These are phyloP conservation scores for Autographa pulchrina DNA, from an alignment of 2,888 invertebrate species.

Conservation along the genomic window DNA sequence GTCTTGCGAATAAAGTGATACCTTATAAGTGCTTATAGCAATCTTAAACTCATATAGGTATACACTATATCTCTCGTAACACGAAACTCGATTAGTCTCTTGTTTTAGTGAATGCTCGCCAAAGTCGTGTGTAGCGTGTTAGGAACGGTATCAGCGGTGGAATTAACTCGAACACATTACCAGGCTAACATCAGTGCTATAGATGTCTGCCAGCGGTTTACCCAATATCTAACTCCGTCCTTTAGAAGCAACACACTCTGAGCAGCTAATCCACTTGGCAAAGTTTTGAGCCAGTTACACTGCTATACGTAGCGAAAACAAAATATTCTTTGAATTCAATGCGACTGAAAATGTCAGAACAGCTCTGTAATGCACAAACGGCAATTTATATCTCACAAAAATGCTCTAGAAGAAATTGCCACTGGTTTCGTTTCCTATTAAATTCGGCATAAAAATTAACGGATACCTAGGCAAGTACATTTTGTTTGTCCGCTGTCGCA, in stretches of 20 bases:
- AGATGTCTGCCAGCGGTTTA: constrained; percentile 46
- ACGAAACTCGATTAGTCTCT: constrained; percentile 39
- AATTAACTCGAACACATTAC: constrained; percentile 50
- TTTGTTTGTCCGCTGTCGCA: constrained; percentile 58
- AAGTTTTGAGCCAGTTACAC: constrained; percentile 28
- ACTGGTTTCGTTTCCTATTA: constrained; percentile 10
- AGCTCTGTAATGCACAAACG: background rate
- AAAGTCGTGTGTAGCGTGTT: constrained; percentile 14
- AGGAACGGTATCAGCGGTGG: constrained; percentile 31
- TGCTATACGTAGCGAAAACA: constrained; percentile 13
- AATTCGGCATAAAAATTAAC: constrained; percentile 28
- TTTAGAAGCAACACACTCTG: constrained; percentile 32
- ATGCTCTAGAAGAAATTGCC: background rate
- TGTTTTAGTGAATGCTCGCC: constrained; percentile 15
- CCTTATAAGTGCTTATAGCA: background rate
- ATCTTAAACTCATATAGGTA: background rate
- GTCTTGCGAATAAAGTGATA: background rate
- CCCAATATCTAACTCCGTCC: constrained; percentile 46
- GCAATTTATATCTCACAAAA: background rate
- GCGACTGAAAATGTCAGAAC: background rate
- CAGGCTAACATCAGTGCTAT: constrained; percentile 38
- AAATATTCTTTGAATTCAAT: background rate
- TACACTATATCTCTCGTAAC: constrained; percentile 1
- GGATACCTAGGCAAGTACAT: constrained; percentile 21
- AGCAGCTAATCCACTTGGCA: constrained; percentile 35